phyloP scores from a whole-genome alignment of 2,888 invertebrate genomes.

The Eretmocerus hayati region DNA sequence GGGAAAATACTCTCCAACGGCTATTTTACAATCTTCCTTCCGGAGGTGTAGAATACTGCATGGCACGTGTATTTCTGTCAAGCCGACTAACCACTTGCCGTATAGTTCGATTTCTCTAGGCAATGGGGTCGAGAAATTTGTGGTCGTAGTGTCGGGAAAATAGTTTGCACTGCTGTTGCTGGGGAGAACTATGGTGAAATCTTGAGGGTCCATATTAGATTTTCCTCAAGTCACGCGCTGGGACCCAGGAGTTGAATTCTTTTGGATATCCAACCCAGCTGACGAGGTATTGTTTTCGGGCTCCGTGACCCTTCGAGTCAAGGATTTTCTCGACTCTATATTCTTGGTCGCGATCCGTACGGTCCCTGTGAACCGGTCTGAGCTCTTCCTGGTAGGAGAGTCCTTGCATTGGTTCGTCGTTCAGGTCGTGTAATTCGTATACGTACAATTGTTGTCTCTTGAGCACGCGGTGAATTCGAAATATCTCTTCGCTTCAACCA shows the following conservation, averaged over 20 bases:
- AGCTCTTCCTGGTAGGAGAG: conserved; percentile 26
- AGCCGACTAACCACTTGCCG: conserved; percentile 26
- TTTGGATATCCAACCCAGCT: conserved; percentile 25
- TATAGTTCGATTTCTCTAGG: conserved; percentile 20
- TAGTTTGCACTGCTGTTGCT: conserved; percentile 27
- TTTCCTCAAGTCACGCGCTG: background rate
- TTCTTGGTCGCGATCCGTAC: conserved; percentile 17
- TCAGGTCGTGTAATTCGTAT: too few species aligned
- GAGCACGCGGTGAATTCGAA: too few species aligned
- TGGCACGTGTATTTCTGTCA: conserved; percentile 2
- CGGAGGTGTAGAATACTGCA: background rate
- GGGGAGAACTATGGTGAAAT: conserved; percentile 27
- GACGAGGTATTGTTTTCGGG: background rate
- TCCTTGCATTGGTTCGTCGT: conserved; percentile 24
- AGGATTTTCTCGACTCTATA: background rate
- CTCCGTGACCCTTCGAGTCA: background rate
- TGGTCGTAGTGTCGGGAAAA: conserved; percentile 29
- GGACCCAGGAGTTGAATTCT: conserved; percentile 27
- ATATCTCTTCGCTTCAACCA: too few species aligned
- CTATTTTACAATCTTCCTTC: background rate
- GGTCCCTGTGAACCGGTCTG: conserved; percentile 18
- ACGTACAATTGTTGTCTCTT: background rate
- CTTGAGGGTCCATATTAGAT: background rate
- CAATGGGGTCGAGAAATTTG: conserved; percentile 28
- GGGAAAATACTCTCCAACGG: too few species aligned